phyloP scores from a whole-genome alignment of 2,888 invertebrate genomes.

The Loripinus fragilis region DNA sequence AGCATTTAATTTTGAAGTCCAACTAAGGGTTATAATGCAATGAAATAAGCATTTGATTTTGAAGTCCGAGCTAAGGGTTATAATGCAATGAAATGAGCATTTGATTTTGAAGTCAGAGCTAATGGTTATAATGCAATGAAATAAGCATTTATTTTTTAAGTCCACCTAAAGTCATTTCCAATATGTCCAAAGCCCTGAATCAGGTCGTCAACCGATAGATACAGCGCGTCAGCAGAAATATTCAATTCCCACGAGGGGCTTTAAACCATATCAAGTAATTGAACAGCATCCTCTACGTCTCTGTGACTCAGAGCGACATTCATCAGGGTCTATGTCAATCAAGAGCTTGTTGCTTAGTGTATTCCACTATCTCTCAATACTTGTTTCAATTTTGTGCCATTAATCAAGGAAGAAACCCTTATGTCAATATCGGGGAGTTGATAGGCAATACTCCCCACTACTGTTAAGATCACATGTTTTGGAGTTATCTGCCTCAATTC shows the following conservation, averaged over 20 bases:
- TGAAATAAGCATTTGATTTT: too few relatives aligned
- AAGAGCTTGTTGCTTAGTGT: slow-evolving; percentile 16
- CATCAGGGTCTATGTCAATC: slow-evolving; percentile 25
- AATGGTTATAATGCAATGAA: too few relatives aligned
- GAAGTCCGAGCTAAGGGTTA: too few relatives aligned
- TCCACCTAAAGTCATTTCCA: too few relatives aligned
- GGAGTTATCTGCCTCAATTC: too few relatives aligned
- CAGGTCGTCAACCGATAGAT: background rate
- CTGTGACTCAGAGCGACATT: slow-evolving; percentile 13
- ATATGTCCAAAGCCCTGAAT: background rate
- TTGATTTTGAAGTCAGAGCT: too few relatives aligned
- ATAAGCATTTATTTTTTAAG: too few relatives aligned
- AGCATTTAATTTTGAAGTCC: too few relatives aligned
- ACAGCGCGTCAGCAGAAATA: background rate
- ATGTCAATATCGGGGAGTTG: background rate
- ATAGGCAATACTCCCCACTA: background rate
- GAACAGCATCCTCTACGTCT: slow-evolving; percentile 18
- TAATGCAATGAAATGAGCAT: too few relatives aligned
- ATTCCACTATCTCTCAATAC: background rate
- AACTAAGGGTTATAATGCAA: too few relatives aligned
- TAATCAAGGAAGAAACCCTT: background rate
- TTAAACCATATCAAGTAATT: slow-evolving; percentile 21
- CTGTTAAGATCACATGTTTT: too few relatives aligned
- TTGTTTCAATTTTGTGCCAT: background rate
- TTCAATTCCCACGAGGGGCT: background rate